phyloP scores from a whole-genome alignment of 2,797 vertebrate species.

The Furcifer pardalis region DNA sequence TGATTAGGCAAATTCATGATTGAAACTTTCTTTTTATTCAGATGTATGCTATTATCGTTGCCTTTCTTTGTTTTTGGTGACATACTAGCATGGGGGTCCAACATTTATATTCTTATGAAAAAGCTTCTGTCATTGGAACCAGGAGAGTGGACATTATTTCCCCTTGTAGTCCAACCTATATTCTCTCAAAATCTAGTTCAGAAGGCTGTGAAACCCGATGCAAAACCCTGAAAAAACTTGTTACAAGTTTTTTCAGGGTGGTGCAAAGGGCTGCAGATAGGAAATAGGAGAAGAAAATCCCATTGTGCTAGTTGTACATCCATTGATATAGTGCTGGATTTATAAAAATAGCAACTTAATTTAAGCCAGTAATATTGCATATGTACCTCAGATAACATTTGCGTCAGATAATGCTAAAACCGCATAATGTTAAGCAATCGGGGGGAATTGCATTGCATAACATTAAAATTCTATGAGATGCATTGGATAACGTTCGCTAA shows the following conservation, averaged over 20 bases:
- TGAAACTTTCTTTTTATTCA: not conserved
- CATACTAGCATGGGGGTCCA: not conserved
- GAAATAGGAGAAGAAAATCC: not conserved
- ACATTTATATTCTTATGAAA: not conserved
- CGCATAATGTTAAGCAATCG: too few relatives aligned
- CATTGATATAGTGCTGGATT: not conserved
- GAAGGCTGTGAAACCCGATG: not conserved
- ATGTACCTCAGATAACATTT: too few relatives aligned
- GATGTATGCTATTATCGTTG: not conserved
- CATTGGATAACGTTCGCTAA: too few relatives aligned
- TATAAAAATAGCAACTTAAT: not conserved
- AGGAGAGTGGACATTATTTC: not conserved
- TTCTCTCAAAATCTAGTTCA: not conserved
- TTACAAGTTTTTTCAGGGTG: too few relatives aligned
- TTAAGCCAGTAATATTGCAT: not conserved
- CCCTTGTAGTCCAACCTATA: not conserved
- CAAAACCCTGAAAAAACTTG: too few relatives aligned
- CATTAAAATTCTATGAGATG: too few relatives aligned
- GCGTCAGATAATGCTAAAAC: too few relatives aligned
- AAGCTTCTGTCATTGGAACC: not conserved
- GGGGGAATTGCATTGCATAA: too few relatives aligned
- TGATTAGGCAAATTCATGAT: not conserved
- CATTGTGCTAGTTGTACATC: not conserved
- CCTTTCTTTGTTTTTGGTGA: not conserved
- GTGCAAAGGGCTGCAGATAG: not conserved